Evolutionary conservation across 2,797 vertebrate genomes (phyloP).

Genomic region (Petrocephalus schoutedeni): DNA sequence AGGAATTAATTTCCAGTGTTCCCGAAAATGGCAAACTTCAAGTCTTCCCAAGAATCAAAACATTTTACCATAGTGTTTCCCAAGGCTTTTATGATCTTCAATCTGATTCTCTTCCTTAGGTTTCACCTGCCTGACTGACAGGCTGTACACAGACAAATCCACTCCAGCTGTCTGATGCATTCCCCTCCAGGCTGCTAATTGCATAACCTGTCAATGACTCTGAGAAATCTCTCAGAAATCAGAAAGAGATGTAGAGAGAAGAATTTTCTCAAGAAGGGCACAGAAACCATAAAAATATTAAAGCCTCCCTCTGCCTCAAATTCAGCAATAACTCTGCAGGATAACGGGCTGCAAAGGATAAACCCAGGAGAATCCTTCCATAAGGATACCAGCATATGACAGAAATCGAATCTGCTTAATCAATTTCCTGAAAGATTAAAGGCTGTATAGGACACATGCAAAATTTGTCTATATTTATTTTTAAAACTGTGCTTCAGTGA

Average conservation of each 20-base stretch:
- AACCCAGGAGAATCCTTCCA: background rate
- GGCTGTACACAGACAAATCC: background rate
- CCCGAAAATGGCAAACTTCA: background rate
- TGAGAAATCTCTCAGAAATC: background rate
- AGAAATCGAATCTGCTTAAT: background rate
- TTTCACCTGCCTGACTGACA: background rate
- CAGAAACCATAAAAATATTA: background rate
- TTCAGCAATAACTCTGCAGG: background rate
- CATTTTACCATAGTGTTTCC: background rate
- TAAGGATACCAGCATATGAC: background rate
- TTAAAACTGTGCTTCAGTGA: background rate
- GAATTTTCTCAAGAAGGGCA: background rate
- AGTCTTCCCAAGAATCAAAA: constrained; percentile 16
- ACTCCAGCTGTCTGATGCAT: background rate
- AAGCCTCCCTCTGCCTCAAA: background rate
- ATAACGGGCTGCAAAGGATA: background rate
- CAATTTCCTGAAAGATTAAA: background rate
- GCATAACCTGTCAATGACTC: background rate
- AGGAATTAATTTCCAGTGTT: constrained; percentile 5
- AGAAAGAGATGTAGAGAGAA: background rate
- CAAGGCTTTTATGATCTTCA: background rate
- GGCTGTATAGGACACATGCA: background rate
- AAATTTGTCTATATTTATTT: background rate
- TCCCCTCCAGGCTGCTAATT: background rate
- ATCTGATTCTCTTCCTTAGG: background rate